Percentiles rank a stretch among this genome's conserved stretches.
Conservation (phyloP, 2,888 invertebrate genomes). For the Hedya salicella region DNA sequence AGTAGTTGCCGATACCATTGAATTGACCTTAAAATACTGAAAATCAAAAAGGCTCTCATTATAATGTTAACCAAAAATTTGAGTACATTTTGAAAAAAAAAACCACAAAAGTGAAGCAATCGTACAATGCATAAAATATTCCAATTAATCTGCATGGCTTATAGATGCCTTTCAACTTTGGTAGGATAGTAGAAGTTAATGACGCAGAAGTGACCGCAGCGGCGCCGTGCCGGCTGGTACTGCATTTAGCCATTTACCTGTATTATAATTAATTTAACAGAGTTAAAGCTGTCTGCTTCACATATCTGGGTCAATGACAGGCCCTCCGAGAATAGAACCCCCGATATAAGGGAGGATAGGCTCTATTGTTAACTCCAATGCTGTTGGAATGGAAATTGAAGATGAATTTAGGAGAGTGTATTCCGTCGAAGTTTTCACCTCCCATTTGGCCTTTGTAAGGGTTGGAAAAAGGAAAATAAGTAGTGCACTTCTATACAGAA, state of each 20-base stretch:
- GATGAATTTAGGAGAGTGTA: slow-evolving; percentile 24
- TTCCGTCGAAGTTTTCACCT: neutral
- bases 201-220: slow-evolving; percentile 36
- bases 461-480: too few relatives aligned
- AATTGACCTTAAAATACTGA: too few relatives aligned
- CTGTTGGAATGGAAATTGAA: slow-evolving; percentile 28
- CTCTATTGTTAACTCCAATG: slow-evolving; percentile 68
- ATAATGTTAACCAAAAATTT: too few relatives aligned
- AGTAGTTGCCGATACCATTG: too few relatives aligned
- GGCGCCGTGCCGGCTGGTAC: slow-evolving; percentile 61
- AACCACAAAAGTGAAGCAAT: too few relatives aligned
- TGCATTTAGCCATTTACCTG: slow-evolving; percentile 71
- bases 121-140: neutral
- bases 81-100: too few relatives aligned
- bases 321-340: slow-evolving; percentile 76
- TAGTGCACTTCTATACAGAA: too few relatives aligned
- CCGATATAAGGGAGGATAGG: slow-evolving; percentile 74
- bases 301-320: slow-evolving; percentile 81
- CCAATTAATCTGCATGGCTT: neutral
- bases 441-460: too few relatives aligned
- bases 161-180: neutral
- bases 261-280: slow-evolving; percentile 75
- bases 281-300: slow-evolving; percentile 65
- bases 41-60: too few relatives aligned
- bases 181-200: slow-evolving; percentile 6